Evolutionary conservation across 2,113 vertebrate genomes (phyloP).

Genomic region (Sula dactylatra): DNA sequence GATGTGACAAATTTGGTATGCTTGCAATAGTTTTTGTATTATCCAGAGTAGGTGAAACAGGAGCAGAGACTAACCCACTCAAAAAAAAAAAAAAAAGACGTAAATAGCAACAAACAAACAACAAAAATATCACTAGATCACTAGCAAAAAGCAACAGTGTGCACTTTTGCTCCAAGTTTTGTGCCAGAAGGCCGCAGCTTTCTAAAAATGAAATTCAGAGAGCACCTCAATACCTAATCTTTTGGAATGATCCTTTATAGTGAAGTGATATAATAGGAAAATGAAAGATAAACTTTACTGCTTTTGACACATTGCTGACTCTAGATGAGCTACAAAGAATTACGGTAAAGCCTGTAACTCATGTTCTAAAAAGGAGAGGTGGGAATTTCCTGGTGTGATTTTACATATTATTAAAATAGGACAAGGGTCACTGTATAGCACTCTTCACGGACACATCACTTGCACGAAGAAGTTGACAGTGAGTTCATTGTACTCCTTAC

Average conservation of each 20-base stretch:
- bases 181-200: not conserved
- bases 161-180: not conserved
- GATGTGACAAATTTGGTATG: not conserved
- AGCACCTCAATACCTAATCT: not conserved
- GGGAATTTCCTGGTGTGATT: not conserved
- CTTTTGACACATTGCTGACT: not conserved
- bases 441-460: not conserved
- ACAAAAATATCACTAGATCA: not conserved
- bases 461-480: not conserved
- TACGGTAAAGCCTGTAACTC: not conserved
- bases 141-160: not conserved
- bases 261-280: not conserved
- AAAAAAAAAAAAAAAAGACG: fast-evolving
- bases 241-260: not conserved
- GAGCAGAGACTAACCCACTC: not conserved
- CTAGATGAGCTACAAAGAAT: not conserved
- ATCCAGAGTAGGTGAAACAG: not conserved
- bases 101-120: not conserved
- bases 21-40: not conserved
- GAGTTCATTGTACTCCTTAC: not conserved
- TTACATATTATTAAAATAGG: not conserved
- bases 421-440: not conserved
- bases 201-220: not conserved
- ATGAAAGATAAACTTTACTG: not conserved
- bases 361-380: not conserved